Evolutionary conservation across 2,113 vertebrate genomes (phyloP), one percentile per base, ranked within the genome.

Genomic region (Protomyctophum bolini): DNA sequence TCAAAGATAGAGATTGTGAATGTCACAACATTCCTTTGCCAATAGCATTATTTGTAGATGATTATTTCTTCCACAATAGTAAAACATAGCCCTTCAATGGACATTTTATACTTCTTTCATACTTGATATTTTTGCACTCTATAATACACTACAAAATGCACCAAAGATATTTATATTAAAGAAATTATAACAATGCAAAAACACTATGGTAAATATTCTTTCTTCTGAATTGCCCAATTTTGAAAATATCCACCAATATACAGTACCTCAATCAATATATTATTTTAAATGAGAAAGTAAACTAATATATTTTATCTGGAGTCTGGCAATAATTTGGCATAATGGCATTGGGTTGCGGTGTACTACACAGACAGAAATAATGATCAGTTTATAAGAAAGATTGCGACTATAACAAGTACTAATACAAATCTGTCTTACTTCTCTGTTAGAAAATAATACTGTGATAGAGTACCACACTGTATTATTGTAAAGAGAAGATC

Each of bases 41-140:
- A 33, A 28, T 15, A 14, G 58, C 70, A 57, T 49, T 54, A 76
- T 50, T 59, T 50, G 9, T 46, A 65, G 68, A 58, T 77, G 59
- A n/a, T 29, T 68, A 21, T 74, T 76, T 21, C 21, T 21, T 60
- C 81, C 49, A 73, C 78, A 79, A 28, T 68, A 63, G 59, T n/a
- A 81, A 78, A 73, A 80, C 62, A 63, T 60, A 41, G 45, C 73
- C 72, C 72, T 80, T 50, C 72, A 4, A 77, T 68, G 59, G 63
- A 46, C 28, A 4, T 71, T 52, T 1, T 67, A 60, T 76, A 78
- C 41, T 76, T 78, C 49, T 77, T 79, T 87, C 75, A 58, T 79
- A 80, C 75, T 78, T 83, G 78, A 86, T 81, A 6, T 49, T 85
- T 83, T 90, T 93, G 88, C 90, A 92, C 89, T 89, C 67, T 71